Base-by-base conservation (phyloP, 2,888 invertebrate species). In the Andrena trimmerana region DNA sequence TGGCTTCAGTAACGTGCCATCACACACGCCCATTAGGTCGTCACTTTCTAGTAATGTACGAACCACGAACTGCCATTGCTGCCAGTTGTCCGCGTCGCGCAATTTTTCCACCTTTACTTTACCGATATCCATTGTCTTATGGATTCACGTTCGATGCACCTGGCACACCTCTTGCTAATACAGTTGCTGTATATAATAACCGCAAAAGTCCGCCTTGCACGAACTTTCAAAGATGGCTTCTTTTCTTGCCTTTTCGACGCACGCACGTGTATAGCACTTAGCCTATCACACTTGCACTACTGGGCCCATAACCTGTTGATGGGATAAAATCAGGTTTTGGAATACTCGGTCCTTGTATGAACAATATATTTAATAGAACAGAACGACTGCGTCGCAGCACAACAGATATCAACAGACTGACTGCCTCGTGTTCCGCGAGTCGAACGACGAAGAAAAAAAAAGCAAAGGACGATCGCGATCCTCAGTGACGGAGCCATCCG, bases 61-160 rank as follows among this genome's bases (percentile, higher is more conserved):
- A 2, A 29, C 16, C 6, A 31, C 31, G 27, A 60, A 60, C 27
- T 60, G 24, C 59, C 59, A 60, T 29, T 60, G 33, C 33, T 60
- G 60, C 60, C 60, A 60, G n/a, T 60, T 60, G n/a, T 60, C 31
- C n/a, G 60, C 33, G n/a, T n/a, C 7, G 7, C 31, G 60, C 29
- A 60, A n/a, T 6, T 60, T 60, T 33, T 60, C 60, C 16, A 60
- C n/a, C 20, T 31, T 60, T n/a, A 50, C n/a, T 8, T 13, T 16
- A 16, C 7, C 31, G 60, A 29, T 60, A 27, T 33, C 60, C 60
- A 60, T 60, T 33, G 29, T 60, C 10, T 36, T 8, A 36, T 50
- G 4, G 7, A 2, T n/a, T n/a, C 2, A 1, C n/a, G 50, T 50
- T n/a, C 2, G 16, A n/a, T 50, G 50, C 50, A 50, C 50, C 50